Base-by-base conservation (phyloP, 2,888 invertebrate genomes). In the Magallana nippona region DNA sequence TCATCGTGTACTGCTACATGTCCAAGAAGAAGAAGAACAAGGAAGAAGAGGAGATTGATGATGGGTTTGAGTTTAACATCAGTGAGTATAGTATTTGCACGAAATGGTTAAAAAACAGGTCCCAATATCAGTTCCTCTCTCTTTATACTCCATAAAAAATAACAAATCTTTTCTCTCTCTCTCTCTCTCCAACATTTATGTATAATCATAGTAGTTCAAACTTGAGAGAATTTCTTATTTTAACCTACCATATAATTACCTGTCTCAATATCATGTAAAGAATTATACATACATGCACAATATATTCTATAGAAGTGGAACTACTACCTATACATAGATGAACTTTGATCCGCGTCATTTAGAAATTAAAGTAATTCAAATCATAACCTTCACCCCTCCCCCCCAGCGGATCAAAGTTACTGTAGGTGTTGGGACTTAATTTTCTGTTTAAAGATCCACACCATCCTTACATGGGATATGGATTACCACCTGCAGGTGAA, bases 401-500 rank as follows among this genome's bases (percentile, higher is more conserved):
- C 44, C 44, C 27, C 27, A 32, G 71, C 71, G 71, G 71, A 71
- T 71, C 71, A 71, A 71, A 71, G 71, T 71, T 71, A 27, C 71
- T 71, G 27, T 15, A 71, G 71, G 71, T 71, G 71, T 71, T 22
- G 71, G 71, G 32, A 22, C 32, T 71, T n/a, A n/a, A n/a, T n/a
- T 71, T 71, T 13, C 32, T 22, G 22, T 71, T 71, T 71, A 15
- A 71, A 71, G 32, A 71, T 32, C n/a, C n/a, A n/a, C n/a, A n/a
- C n/a, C 71, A 71, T 8, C 71, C 71, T 71, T 71, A 71, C 71
- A 71, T 71, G 71, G 71, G 71, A 71, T 71, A 71, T 71, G 71
- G 71, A 71, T 71, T 71, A 71, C 71, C 71, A 22, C 71, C 71
- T 71, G 71, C 71, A 71, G 71, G 71, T 71, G 71, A 71, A 15